A percentile compares a stretch with the other conserved stretches of the same genome.
These are phyloP conservation scores for Orthosia cruda DNA, from an alignment of 2,888 invertebrate species.

Conservation along the genomic window DNA sequence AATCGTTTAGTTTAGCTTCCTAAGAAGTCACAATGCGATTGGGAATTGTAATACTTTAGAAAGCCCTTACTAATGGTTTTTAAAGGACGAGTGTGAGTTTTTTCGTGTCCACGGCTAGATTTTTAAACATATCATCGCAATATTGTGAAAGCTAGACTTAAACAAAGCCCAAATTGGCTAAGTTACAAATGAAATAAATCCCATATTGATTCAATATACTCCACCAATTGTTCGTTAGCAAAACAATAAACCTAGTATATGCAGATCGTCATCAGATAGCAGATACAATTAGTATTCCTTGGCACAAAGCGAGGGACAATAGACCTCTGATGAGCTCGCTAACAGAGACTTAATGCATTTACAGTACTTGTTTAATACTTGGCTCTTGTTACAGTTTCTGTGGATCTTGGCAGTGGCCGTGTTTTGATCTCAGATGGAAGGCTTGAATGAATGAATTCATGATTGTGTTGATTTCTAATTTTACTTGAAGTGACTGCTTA, in stretches of 20 bases:
- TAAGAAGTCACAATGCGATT: no score
- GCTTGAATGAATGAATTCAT: neutral
- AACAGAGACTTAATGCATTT: constrained; percentile 44
- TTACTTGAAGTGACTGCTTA: no score
- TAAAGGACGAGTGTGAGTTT: no score
- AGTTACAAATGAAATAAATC: no score
- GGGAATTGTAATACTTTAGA: no score
- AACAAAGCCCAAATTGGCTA: no score
- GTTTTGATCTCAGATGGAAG: constrained; percentile 9
- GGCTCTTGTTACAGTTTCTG: constrained; percentile 30
- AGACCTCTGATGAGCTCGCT: constrained; percentile 39
- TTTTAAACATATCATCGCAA: no score
- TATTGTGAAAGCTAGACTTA: no score
- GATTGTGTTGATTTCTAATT: neutral
- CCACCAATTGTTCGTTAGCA: neutral
- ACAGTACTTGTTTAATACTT: constrained; percentile 37
- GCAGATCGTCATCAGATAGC: constrained; percentile 48
- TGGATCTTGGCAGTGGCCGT: constrained; percentile 2
- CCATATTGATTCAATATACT: neutral
- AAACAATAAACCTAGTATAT: constrained; percentile 39
- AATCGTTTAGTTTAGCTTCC: no score
- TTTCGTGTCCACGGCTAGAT: no score
- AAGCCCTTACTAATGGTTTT: no score
- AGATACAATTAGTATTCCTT: constrained; percentile 42
- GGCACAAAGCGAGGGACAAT: constrained; percentile 47